Conservation (phyloP, 2,888 invertebrate genomes). For the Oxycera nigricornis region DNA sequence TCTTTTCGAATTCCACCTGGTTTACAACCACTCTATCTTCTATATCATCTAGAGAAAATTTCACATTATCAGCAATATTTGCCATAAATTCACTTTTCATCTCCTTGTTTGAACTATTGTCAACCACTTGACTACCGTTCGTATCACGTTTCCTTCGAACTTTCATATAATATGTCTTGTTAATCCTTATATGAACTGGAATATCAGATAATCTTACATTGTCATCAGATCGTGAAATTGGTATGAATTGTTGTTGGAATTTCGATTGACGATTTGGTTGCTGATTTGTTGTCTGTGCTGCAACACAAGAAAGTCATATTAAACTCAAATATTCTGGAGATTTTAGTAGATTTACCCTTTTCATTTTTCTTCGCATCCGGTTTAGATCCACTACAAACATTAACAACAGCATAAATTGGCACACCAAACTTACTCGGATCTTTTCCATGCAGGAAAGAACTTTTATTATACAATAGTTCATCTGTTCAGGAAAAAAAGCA, state of each 20-base stretch:
- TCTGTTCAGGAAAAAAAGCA: conserved; percentile 50
- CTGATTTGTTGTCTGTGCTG: no score
- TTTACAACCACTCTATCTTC: conserved; percentile 53
- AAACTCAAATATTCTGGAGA: no score
- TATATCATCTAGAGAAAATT: conserved; percentile 54
- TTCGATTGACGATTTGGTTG: not conserved
- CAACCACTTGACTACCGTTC: not conserved
- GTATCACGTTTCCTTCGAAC: conserved; percentile 20
- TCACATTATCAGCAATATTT: conserved; percentile 59
- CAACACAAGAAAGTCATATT: no score
- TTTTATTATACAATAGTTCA: conserved; percentile 57
- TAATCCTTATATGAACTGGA: not conserved
- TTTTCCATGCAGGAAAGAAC: conserved; percentile 69
- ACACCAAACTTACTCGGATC: conserved; percentile 65
- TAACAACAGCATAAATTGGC: conserved; percentile 69
- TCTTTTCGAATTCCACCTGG: conserved; percentile 35
- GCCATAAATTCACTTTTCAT: conserved; percentile 58
- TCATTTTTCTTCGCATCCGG: not conserved
- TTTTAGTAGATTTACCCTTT: not conserved
- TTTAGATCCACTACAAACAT: conserved; percentile 59
- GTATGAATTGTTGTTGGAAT: conserved; percentile 19
- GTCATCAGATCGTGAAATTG: not conserved
- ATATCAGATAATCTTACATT: not conserved
- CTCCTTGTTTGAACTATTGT: conserved; percentile 46
- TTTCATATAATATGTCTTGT: conserved; percentile 15